Conservation (phyloP, 2,888 invertebrate species). For the Leucoma salicis region DNA sequence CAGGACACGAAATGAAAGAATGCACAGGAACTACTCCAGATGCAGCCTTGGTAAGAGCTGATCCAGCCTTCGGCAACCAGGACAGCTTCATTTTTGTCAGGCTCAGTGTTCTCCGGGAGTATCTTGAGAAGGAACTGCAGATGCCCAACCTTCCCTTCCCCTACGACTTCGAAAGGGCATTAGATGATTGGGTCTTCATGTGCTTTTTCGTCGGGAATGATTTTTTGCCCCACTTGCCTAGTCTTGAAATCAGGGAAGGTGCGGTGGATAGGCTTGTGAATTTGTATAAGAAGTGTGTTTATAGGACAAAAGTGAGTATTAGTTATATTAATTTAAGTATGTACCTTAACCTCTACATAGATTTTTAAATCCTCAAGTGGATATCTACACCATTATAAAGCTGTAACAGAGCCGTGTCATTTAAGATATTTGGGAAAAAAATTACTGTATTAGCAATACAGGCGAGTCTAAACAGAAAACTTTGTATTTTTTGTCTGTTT, state of each 20-base stretch:
- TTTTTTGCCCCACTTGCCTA: slow-evolving; percentile 98
- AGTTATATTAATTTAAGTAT: too few relatives aligned
- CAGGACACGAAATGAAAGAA: slow-evolving; percentile 97
- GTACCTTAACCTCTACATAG: too few relatives aligned
- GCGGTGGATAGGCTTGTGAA: slow-evolving; percentile 97
- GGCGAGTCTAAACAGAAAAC: too few relatives aligned
- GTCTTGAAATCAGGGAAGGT: slow-evolving; percentile 97
- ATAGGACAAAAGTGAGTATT: slow-evolving; percentile 89
- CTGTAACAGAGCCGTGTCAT: too few relatives aligned
- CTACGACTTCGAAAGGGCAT: slow-evolving; percentile 96
- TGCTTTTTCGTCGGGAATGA: slow-evolving; percentile 99
- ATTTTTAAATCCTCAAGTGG: too few relatives aligned
- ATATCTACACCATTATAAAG: too few relatives aligned
- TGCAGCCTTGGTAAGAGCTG: slow-evolving; percentile 81
- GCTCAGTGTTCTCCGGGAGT: slow-evolving; percentile 95
- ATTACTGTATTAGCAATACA: too few relatives aligned
- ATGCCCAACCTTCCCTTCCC: slow-evolving; percentile 97
- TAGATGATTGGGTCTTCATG: slow-evolving; percentile 99
- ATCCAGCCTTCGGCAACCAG: slow-evolving; percentile 86
- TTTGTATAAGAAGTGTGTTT: slow-evolving; percentile 96
- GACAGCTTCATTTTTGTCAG: slow-evolving; percentile 96
- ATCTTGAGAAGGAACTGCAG: slow-evolving; percentile 92
- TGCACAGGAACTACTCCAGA: slow-evolving; percentile 89
- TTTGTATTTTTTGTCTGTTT: too few relatives aligned
- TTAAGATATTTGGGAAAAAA: too few relatives aligned